Evolutionary conservation across 2,113 vertebrate species (phyloP).

Genomic region (Peucedramus taeniatus): DNA sequence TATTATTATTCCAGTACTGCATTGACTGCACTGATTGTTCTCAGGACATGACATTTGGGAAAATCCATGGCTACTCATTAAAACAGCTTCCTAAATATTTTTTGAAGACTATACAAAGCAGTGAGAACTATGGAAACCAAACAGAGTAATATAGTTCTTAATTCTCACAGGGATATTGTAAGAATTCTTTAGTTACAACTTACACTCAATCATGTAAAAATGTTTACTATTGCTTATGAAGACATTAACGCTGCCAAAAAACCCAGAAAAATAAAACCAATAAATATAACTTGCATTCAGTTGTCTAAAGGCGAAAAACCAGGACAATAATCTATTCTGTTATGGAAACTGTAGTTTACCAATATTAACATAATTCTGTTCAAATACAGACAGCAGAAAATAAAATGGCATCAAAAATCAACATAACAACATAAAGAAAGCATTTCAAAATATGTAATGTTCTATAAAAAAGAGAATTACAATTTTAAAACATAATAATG

Average conservation of each 20-base stretch:
- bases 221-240: not conserved
- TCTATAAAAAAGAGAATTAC: not conserved
- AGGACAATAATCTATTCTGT: not conserved
- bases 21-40: not conserved
- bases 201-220: not conserved
- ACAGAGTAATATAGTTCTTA: not conserved
- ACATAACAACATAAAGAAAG: not conserved
- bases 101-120: not conserved
- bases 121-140: not conserved
- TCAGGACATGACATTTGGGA: not conserved
- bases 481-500: not conserved
- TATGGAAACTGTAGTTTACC: not conserved
- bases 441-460: not conserved
- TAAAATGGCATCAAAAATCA: not conserved
- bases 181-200: not conserved
- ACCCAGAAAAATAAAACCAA: not conserved
- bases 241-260: not conserved
- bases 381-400: not conserved
- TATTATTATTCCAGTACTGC: not conserved
- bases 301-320: not conserved
- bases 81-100: not conserved
- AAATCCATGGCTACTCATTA: not conserved
- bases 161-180: not conserved
- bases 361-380: not conserved
- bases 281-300: not conserved